Base-by-base conservation (phyloP, 2,113 vertebrate species). In the Poeciliopsis turrubarensis region DNA sequence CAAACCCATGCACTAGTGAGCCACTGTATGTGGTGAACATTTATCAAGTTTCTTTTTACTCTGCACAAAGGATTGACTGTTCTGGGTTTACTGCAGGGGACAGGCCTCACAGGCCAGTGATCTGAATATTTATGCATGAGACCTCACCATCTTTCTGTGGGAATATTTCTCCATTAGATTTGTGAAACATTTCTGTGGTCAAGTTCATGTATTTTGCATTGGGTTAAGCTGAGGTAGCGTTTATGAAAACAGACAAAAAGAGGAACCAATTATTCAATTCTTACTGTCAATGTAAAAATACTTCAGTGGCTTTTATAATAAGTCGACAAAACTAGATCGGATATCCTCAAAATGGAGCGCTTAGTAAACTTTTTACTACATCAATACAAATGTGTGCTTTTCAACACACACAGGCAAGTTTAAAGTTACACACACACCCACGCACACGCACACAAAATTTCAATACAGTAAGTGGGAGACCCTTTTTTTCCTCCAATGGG, bases 21-120 rank as follows among this genome's bases (percentile, higher is more conserved):
- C 73, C 70, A 70, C 73, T 89, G 87, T 86, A 72, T 76, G 72
- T 41, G 57, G 75, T 78, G 87, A 81, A 86, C 88, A 88, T 90
- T 91, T 91, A 84, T 91, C 81, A 90, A 88, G 87, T 90, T 82
- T 87, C 78, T 14, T 87, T 89, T 87, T 80, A 76, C 85, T 75
- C 71, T 65, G 60, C 77, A 93, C 88, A 92, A 91, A 90, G 89
- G 83, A 27, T 68, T 17, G 80, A 83, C 80, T 91, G 89, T 92
- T 91, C 86, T 82, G 47, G n/a, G 64, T 37, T 32, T 68, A 68
- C 86, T 83, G 83, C 76, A 74, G 32, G 67, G 77, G 80, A 91
- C 72, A 80, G 83, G 76, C 82, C 85, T 81, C 89, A 77, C 69
- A 78, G 65, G 67, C 89, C 80, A 70, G 87, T 60, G 39, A 88